These are phyloP conservation scores for Glandiceps talaboti DNA, from an alignment of 53 echinoderm and acorn worm genomes.

Conservation along the genomic window DNA sequence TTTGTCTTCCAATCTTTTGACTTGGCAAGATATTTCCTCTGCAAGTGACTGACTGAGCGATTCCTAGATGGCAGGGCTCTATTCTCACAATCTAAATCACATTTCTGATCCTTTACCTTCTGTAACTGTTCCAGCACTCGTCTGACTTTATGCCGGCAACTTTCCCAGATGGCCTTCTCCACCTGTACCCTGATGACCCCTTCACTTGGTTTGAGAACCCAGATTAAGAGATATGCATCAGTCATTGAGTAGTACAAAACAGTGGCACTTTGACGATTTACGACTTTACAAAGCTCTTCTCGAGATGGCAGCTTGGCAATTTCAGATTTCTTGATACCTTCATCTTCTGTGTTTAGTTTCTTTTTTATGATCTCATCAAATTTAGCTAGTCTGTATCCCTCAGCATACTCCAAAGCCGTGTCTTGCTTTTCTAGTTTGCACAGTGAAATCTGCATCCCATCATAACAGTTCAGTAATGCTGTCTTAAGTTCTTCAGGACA, in stretches of 20 bases:
- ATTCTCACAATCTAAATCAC: slow-evolving; percentile 26
- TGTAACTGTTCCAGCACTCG: background rate
- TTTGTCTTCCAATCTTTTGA: background rate
- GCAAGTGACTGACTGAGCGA: slow-evolving; percentile 34
- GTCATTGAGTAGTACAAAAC: slow-evolving; percentile 58
- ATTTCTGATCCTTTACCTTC: background rate
- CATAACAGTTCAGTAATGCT: slow-evolving; percentile 24
- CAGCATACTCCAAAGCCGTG: slow-evolving; percentile 54
- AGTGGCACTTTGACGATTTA: slow-evolving; percentile 29
- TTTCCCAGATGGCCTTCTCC: background rate
- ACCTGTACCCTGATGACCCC: slow-evolving; percentile 31
- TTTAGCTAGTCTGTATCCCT: slow-evolving; percentile 24
- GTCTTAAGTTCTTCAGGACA: slow-evolving; percentile 16
- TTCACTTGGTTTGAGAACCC: slow-evolving; percentile 53
- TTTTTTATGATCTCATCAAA: slow-evolving; percentile 31
- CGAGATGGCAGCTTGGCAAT: slow-evolving; percentile 11
- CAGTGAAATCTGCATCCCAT: slow-evolving; percentile 48
- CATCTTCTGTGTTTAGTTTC: slow-evolving; percentile 1
- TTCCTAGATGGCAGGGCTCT: slow-evolving; percentile 63
- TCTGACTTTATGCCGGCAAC: background rate
- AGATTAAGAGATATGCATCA: slow-evolving; percentile 38
- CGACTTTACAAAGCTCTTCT: slow-evolving; percentile 18
- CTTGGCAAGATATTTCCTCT: slow-evolving; percentile 21
- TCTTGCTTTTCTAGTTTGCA: slow-evolving; percentile 31
- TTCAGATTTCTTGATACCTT: slow-evolving; percentile 1